These are phyloP conservation scores for Morone saxatilis DNA, from an alignment of 2,113 vertebrate species.

Conservation along the genomic window DNA sequence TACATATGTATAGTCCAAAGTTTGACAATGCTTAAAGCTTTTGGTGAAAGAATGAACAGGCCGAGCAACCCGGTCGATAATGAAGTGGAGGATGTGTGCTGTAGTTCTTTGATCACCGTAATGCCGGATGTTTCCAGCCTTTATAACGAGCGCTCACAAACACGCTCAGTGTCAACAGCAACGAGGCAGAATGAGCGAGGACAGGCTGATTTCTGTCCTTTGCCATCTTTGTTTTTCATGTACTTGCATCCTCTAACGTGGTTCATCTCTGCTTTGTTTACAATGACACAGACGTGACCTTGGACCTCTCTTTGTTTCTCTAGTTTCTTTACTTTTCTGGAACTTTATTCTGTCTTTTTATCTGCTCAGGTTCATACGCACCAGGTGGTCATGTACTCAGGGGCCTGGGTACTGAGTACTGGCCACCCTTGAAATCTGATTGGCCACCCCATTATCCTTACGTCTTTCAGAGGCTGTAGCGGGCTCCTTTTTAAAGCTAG, in stretches of 20 bases:
- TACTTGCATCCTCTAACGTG: background rate
- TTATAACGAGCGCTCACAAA: conserved; percentile 21
- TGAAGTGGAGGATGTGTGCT: conserved; percentile 23
- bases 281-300: background rate
- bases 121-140: conserved; percentile 23
- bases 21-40: conserved; percentile 21
- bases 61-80: conserved; percentile 37
- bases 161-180: conserved; percentile 12
- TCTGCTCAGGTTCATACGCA: no score
- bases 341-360: background rate
- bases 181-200: background rate
- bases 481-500: no score
- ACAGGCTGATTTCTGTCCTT: background rate
- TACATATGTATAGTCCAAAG: background rate
- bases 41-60: conserved; percentile 37
- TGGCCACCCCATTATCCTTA: no score
- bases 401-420: no score
- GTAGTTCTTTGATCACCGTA: conserved; percentile 21
- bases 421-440: no score
- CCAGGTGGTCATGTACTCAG: no score
- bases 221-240: background rate
- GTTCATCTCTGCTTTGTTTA: background rate
- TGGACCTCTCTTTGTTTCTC: background rate
- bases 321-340: background rate
- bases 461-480: no score